A percentile compares a stretch with the other conserved stretches of the same genome.
Evolutionary conservation across 2,113 vertebrate genomes (phyloP).

Genomic region (Psophia crepitans): DNA sequence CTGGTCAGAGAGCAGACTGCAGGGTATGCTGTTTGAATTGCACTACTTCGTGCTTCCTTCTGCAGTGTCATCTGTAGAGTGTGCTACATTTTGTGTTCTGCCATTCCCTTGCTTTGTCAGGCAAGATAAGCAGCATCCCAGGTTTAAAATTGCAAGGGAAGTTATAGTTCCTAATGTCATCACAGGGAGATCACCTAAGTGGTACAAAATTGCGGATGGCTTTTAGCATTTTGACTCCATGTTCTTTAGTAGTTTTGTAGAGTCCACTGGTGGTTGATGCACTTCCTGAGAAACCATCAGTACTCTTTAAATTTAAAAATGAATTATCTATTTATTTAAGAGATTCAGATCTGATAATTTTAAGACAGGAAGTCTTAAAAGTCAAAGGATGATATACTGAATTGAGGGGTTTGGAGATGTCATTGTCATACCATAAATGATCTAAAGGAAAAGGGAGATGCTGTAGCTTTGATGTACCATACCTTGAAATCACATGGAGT

Average conservation of each 20-base stretch:
- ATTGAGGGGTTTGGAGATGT: conserved; percentile 17
- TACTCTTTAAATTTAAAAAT: background rate
- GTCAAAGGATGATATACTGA: background rate
- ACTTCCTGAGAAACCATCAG: background rate
- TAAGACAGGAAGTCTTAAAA: conserved; percentile 7
- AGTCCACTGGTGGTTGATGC: background rate
- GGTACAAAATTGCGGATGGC: background rate
- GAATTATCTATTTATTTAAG: background rate
- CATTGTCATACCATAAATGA: conserved; percentile 17
- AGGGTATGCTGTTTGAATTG: background rate
- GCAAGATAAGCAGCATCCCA: background rate
- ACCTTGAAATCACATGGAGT: background rate
- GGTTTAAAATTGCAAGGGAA: background rate
- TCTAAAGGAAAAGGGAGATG: background rate
- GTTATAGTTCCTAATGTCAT: background rate
- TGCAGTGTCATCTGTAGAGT: background rate
- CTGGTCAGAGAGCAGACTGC: background rate
- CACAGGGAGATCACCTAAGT: background rate
- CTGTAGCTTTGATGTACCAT: conserved; percentile 19
- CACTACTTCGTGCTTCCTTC: background rate
- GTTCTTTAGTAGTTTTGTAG: background rate
- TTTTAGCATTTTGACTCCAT: background rate
- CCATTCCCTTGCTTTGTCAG: background rate
- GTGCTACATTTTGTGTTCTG: background rate
- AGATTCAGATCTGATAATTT: background rate